These are phyloP conservation scores for Eucriotettix oculatus DNA, from an alignment of 2,888 invertebrate genomes.

Conservation along the genomic window DNA sequence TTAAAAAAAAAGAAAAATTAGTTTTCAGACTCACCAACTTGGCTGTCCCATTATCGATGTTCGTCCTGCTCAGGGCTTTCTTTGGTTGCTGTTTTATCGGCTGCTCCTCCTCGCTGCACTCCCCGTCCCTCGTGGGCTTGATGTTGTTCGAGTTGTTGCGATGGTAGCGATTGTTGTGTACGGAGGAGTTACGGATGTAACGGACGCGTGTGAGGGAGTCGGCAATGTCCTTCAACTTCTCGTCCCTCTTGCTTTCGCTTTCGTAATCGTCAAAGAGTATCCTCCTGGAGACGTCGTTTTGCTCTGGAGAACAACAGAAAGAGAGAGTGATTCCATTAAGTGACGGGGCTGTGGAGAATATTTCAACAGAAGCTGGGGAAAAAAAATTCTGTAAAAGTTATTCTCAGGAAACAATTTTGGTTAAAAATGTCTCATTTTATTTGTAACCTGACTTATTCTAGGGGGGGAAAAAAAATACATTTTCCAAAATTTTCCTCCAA, in stretches of 20 bases:
- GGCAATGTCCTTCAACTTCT: slow-evolving; percentile 66
- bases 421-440: too few species aligned
- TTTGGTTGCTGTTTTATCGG: background rate
- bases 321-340: background rate
- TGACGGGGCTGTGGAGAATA: background rate
- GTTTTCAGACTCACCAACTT: too few species aligned
- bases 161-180: slow-evolving; percentile 7
- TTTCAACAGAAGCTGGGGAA: too few species aligned
- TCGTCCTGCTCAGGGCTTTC: background rate
- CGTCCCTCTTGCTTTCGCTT: slow-evolving; percentile 38
- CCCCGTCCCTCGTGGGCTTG: slow-evolving; percentile 27
- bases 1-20: too few species aligned
- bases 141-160: slow-evolving; percentile 6
- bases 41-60: too few species aligned
- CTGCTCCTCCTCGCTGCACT: slow-evolving; percentile 17
- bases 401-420: too few species aligned
- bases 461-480: too few species aligned
- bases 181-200: slow-evolving; percentile 29
- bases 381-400: too few species aligned
- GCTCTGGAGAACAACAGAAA: background rate
- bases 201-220: slow-evolving; percentile 62
- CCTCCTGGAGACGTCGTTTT: slow-evolving; percentile 4
- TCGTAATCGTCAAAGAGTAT: slow-evolving; percentile 15
- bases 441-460: too few species aligned
- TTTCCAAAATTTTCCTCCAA: too few species aligned